phyloP scores from a whole-genome alignment of 2,888 invertebrate genomes.

The Autographa pulchrina region DNA sequence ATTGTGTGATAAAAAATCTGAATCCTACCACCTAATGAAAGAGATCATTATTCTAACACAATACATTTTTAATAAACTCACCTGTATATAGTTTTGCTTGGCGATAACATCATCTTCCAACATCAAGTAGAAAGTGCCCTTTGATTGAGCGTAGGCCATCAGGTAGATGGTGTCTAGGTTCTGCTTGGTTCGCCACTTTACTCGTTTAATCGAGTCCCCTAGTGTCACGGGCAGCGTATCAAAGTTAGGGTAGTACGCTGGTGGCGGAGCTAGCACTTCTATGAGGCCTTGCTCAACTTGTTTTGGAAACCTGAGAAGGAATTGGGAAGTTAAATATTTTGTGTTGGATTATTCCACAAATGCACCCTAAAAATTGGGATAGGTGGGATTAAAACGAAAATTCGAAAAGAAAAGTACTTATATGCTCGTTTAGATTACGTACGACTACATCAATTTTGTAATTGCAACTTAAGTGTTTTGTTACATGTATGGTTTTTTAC shows the following conservation, averaged over 20 bases:
- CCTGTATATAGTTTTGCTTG: constrained; percentile 94
- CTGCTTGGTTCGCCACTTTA: constrained; percentile 98
- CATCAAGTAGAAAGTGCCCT: constrained; percentile 97
- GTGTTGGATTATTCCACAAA: background rate
- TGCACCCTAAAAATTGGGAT: no score
- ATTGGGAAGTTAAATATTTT: background rate
- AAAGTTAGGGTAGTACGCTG: constrained; percentile 96
- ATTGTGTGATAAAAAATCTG: no score
- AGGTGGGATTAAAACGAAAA: no score
- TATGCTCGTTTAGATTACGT: no score
- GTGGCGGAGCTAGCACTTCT: constrained; percentile 96
- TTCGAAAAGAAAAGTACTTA: no score
- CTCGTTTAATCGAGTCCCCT: constrained; percentile 95
- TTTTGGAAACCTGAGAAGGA: constrained; percentile 91
- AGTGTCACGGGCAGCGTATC: constrained; percentile 93
- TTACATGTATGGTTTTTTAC: no score
- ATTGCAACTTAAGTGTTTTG: no score
- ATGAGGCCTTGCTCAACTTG: constrained; percentile 94
- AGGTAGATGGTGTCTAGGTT: constrained; percentile 98
- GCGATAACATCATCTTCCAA: constrained; percentile 98
- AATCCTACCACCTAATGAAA: no score
- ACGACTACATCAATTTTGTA: no score
- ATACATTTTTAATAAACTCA: constrained; percentile 86
- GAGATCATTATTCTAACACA: no score
- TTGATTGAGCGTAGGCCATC: constrained; percentile 97